phyloP scores from a whole-genome alignment of 2,888 invertebrate species.

The Busseola fusca region DNA sequence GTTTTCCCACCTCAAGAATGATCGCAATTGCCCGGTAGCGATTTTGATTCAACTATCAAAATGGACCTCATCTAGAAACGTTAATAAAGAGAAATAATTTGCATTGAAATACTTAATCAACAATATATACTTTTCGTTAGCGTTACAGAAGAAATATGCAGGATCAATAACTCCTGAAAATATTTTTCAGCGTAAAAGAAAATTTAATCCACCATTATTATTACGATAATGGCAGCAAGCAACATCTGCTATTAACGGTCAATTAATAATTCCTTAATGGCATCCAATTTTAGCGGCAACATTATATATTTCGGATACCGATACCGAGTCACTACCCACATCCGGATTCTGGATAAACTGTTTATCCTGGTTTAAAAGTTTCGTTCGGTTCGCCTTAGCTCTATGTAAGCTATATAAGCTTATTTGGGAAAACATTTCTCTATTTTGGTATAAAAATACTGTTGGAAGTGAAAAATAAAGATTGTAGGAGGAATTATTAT shows the following conservation, averaged over 20 bases:
- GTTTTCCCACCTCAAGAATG: background rate
- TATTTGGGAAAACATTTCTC: constrained; percentile 22
- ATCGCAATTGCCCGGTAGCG: no score
- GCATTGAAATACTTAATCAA: background rate
- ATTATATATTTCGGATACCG: constrained; percentile 48
- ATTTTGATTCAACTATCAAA: background rate
- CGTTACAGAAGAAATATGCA: background rate
- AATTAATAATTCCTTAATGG: constrained; percentile 58
- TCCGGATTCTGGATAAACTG: constrained; percentile 35
- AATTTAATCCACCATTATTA: constrained; percentile 48
- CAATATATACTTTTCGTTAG: background rate
- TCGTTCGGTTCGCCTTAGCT: constrained; percentile 21
- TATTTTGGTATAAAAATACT: constrained; percentile 33
- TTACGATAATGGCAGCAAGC: constrained; percentile 42
- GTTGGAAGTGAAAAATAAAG: constrained; percentile 22
- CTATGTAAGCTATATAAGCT: constrained; percentile 25
- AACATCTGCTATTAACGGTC: constrained; percentile 57
- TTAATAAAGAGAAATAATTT: background rate
- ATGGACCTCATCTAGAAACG: no score
- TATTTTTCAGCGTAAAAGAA: constrained; percentile 27
- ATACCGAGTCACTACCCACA: constrained; percentile 32
- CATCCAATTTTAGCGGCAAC: constrained; percentile 43
- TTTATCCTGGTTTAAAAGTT: constrained; percentile 42
- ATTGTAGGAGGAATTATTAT: constrained; percentile 6
- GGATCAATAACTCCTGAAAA: constrained; percentile 14